Evolutionary conservation across 2,888 invertebrate species (phyloP).

Genomic region (Calliphora vomitoria): DNA sequence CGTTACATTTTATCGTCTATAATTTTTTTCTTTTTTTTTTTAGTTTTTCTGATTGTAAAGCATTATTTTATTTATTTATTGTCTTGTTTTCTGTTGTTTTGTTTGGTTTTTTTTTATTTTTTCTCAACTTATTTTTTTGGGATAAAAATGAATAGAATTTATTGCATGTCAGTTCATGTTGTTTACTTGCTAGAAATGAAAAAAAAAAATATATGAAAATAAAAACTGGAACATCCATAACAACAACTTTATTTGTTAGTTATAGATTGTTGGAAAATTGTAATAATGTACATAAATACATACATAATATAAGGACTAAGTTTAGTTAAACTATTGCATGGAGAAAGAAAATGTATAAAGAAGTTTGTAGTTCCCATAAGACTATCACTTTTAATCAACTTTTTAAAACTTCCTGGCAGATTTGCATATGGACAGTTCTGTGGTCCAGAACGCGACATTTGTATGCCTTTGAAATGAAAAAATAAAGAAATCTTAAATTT

Average conservation of each 20-base stretch:
- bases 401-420: too few species aligned
- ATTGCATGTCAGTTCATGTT: constrained; percentile 71
- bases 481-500: too few species aligned
- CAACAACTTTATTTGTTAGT: constrained; percentile 26
- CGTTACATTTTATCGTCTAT: constrained; percentile 24
- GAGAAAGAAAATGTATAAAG: too few species aligned
- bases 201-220: constrained; percentile 1
- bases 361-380: too few species aligned
- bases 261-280: constrained; percentile 3
- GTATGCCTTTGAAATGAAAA: too few species aligned
- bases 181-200: constrained; percentile 42
- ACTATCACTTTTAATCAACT: too few species aligned
- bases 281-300: neutral
- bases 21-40: constrained; percentile 9
- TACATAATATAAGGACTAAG: neutral
- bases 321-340: neutral
- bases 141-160: constrained; percentile 64
- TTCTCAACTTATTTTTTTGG: constrained; percentile 41
- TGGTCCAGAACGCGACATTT: too few species aligned
- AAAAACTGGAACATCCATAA: constrained; percentile 7
- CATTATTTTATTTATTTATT: constrained; percentile 59
- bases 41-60: constrained; percentile 42
- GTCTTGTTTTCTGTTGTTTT: constrained; percentile 26
- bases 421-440: too few species aligned
- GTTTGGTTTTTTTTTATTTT: neutral